Conservation (phyloP, 2,113 vertebrate species). For the Hydrolagus affinis region DNA sequence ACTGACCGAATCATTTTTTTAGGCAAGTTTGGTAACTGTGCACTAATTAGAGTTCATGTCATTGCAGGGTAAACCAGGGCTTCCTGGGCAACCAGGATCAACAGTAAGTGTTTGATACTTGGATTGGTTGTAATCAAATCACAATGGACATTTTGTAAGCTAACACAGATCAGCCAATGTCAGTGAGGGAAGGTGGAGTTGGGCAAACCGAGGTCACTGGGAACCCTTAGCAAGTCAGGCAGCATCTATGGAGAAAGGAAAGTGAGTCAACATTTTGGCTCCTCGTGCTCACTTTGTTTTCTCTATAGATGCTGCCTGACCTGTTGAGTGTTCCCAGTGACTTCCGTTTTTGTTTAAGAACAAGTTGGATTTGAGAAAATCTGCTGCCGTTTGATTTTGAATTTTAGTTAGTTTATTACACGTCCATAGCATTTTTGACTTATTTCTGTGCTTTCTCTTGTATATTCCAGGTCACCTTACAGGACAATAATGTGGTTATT, state of each 20-base stretch:
- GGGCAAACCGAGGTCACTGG: too few relatives aligned
- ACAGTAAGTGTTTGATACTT: slow-evolving; percentile 53
- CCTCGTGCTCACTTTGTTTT: too few relatives aligned
- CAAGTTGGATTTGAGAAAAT: too few relatives aligned
- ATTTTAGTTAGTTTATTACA: background rate
- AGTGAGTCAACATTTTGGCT: too few relatives aligned
- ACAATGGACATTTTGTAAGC: background rate
- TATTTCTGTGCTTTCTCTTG: slow-evolving; percentile 21
- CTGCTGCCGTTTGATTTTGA: too few relatives aligned
- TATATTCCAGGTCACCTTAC: slow-evolving; percentile 40
- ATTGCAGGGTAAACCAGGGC: slow-evolving; percentile 64
- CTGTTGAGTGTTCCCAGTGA: too few relatives aligned
- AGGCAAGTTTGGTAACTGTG: background rate
- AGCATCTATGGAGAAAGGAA: too few relatives aligned
- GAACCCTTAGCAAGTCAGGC: too few relatives aligned
- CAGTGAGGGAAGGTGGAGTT: too few relatives aligned
- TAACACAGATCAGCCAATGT: too few relatives aligned
- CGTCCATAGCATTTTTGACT: slow-evolving; percentile 26
- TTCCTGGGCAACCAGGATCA: slow-evolving; percentile 52
- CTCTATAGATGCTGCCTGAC: too few relatives aligned
- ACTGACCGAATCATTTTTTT: background rate
- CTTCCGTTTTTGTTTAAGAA: too few relatives aligned
- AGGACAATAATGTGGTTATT: slow-evolving; percentile 51
- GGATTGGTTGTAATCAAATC: background rate
- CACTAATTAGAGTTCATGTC: background rate